Conservation (phyloP, 2,888 invertebrate genomes). For the Ptychoptera contaminata region DNA sequence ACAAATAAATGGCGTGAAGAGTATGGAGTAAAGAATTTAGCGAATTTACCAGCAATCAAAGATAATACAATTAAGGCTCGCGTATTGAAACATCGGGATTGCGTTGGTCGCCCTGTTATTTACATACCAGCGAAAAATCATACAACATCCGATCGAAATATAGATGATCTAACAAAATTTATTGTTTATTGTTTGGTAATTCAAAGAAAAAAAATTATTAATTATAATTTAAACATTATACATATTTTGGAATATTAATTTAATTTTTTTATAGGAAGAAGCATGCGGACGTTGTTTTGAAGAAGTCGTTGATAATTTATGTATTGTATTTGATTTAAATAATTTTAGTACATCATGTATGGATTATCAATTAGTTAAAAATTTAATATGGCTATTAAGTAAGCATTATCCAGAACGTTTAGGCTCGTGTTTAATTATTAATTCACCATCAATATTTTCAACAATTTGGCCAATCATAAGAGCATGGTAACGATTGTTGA, state of each 20-base stretch:
- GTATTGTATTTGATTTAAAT: slow-evolving; percentile 63
- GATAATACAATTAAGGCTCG: slow-evolving; percentile 49
- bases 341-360: slow-evolving; percentile 59
- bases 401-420: slow-evolving; percentile 64
- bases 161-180: slow-evolving; percentile 62
- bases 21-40: slow-evolving; percentile 48
- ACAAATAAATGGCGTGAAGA: slow-evolving; percentile 66
- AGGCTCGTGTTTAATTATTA: slow-evolving; percentile 58
- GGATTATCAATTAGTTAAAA: slow-evolving; percentile 68
- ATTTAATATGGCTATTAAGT: slow-evolving; percentile 60
- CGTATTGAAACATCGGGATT: slow-evolving; percentile 54
- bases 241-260: slow-evolving; percentile 2
- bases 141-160: slow-evolving; percentile 48
- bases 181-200: slow-evolving; percentile 58
- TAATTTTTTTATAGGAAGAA: slow-evolving; percentile 40
- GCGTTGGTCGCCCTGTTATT: slow-evolving; percentile 55
- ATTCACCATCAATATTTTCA: slow-evolving; percentile 56
- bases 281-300: slow-evolving; percentile 64
- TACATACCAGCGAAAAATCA: slow-evolving; percentile 69
- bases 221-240: no score
- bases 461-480: slow-evolving; percentile 65
- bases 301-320: slow-evolving; percentile 61
- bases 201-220: neutral
- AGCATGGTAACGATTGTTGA: slow-evolving; percentile 38
- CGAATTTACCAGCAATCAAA: slow-evolving; percentile 34